phyloP scores from a whole-genome alignment of 2,797 vertebrate genomes.

The Gallirallus australis region DNA sequence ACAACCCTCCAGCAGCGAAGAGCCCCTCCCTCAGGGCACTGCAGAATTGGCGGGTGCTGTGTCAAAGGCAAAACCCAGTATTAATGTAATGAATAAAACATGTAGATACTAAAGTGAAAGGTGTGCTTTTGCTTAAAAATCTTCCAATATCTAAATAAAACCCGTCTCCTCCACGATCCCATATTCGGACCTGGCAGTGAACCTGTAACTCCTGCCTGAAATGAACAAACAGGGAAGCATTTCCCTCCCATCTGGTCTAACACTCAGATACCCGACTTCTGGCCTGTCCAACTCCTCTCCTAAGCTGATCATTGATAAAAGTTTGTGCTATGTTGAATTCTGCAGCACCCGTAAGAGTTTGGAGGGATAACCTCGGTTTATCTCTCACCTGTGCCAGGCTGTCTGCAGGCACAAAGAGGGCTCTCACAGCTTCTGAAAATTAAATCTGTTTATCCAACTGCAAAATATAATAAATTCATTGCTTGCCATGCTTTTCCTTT shows the following conservation, averaged over 20 bases:
- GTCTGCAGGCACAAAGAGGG: neutral
- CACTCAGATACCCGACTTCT: neutral
- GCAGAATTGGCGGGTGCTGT: fast-evolving
- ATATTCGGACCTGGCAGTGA: neutral
- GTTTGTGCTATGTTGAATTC: neutral
- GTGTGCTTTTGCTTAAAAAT: neutral
- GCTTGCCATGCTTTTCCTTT: neutral
- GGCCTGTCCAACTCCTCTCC: neutral
- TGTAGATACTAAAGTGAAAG: neutral
- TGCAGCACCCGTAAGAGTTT: neutral
- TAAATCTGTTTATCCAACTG: neutral
- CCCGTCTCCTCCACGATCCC: neutral
- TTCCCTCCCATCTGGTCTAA: too few relatives aligned
- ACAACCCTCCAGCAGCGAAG: neutral
- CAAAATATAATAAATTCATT: neutral
- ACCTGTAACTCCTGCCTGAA: neutral
- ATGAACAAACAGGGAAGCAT: neutral
- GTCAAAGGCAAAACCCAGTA: neutral
- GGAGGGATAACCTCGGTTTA: neutral
- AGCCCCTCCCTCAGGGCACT: neutral
- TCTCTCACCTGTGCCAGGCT: neutral
- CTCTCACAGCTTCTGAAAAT: neutral
- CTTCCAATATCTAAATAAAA: neutral
- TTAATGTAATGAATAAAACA: neutral
- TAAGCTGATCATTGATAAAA: neutral